phyloP scores from a whole-genome alignment of 2,797 vertebrate genomes.

The Myripristis jacobus region DNA sequence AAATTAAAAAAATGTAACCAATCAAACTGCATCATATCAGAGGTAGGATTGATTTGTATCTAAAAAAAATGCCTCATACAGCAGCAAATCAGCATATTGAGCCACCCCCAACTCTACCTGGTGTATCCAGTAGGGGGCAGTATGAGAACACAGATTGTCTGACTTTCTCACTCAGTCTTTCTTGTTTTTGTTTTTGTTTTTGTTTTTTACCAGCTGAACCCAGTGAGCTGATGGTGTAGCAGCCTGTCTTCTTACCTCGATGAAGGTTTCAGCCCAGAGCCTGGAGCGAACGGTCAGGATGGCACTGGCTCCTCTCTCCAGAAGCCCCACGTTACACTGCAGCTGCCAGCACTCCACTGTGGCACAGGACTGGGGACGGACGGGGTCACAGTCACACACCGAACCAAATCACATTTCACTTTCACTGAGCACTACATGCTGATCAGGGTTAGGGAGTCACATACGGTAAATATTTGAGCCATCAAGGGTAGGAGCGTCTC shows the following conservation, averaged over 20 bases:
- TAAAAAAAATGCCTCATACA: no score
- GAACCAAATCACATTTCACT: neutral
- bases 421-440: neutral
- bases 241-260: constrained; percentile 78
- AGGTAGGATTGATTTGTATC: no score
- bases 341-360: constrained; percentile 88
- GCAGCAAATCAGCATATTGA: no score
- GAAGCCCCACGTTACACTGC: constrained; percentile 83
- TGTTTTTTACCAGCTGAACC: no score
- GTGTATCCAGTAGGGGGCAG: constrained; percentile 62
- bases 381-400: neutral
- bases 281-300: constrained; percentile 87
- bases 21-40: no score
- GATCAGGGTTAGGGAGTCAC: no score
- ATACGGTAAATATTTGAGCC: no score
- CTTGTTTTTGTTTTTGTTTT: no score
- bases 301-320: constrained; percentile 83
- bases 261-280: constrained; percentile 88
- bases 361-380: constrained; percentile 83
- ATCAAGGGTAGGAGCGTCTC: no score
- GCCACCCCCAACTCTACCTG: no score
- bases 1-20: no score
- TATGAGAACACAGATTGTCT: constrained; percentile 7
- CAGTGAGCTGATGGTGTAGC: neutral
- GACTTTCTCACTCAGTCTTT: neutral